These are phyloP conservation scores for Drosophila obscura DNA, from an alignment of 1,140 invertebrate genomes.

Conservation along the genomic window DNA sequence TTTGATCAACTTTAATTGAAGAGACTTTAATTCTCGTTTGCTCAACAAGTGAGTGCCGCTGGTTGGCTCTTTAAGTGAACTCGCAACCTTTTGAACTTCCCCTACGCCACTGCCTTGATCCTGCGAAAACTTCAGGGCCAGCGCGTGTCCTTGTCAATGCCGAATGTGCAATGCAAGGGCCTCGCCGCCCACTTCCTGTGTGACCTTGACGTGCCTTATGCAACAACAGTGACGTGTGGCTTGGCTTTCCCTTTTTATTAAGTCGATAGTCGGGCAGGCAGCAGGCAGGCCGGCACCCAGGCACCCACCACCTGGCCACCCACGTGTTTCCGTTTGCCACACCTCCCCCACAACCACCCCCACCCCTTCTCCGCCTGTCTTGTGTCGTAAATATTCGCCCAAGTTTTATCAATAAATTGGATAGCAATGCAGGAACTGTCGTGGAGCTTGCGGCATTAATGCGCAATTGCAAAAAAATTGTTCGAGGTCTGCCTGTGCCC, in stretches of 20 bases:
- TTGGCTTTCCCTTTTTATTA: conserved; percentile 69
- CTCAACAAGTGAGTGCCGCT: conserved; percentile 59
- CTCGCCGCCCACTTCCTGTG: conserved; percentile 52
- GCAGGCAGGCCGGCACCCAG: too few species aligned
- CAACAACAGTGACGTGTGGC: conserved; percentile 62
- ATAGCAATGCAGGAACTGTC: conserved; percentile 57
- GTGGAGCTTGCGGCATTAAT: conserved; percentile 52
- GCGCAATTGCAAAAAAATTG: conserved; percentile 71
- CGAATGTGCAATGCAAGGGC: conserved; percentile 48
- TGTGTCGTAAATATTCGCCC: conserved; percentile 58
- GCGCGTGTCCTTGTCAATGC: conserved; percentile 63
- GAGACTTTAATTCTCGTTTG: conserved; percentile 7
- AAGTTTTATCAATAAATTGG: conserved; percentile 81
- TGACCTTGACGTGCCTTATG: conserved; percentile 70
- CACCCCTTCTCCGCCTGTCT: neutral
- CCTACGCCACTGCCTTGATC: conserved; percentile 39
- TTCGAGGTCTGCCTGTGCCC: conserved; percentile 26
- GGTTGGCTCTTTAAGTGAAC: conserved; percentile 1
- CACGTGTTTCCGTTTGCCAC: conserved; percentile 2
- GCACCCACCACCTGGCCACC: conserved; percentile 27
- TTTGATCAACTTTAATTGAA: too few species aligned
- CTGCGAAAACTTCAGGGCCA: conserved; percentile 36
- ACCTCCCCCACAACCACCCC: neutral
- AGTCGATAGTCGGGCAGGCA: conserved; percentile 55
- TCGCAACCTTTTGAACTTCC: conserved; percentile 32